phyloP scores from a whole-genome alignment of 2,797 vertebrate genomes.

The Cryptoprocta ferox region DNA sequence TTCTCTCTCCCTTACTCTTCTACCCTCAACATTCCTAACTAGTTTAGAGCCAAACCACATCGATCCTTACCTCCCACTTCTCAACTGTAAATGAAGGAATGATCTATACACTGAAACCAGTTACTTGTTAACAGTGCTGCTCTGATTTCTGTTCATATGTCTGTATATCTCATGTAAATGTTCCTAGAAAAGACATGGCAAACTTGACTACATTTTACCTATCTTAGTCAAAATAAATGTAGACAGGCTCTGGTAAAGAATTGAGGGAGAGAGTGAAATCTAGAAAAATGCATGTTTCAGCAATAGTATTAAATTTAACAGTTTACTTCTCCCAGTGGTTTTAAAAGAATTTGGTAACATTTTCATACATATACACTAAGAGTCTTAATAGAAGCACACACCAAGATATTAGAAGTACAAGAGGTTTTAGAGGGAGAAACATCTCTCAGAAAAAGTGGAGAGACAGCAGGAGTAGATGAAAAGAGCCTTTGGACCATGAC shows the following conservation, averaged over 20 bases:
- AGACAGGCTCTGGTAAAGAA: background rate
- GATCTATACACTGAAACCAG: background rate
- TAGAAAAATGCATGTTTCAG: background rate
- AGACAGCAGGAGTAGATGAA: background rate
- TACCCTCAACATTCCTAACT: background rate
- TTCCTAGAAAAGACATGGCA: background rate
- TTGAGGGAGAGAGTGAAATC: background rate
- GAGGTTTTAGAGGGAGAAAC: background rate
- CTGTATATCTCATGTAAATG: background rate
- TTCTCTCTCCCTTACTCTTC: background rate
- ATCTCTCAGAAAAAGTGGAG: background rate
- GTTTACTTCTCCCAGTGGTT: background rate
- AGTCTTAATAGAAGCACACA: background rate
- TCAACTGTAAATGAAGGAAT: background rate
- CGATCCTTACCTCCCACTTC: background rate
- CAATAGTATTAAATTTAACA: background rate
- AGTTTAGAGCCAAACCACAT: background rate
- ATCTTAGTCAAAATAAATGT: background rate
- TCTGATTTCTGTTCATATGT: background rate
- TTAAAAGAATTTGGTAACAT: background rate
- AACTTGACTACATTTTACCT: background rate
- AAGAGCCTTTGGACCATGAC: background rate
- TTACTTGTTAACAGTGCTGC: background rate
- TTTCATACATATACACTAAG: background rate
- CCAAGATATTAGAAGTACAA: background rate